Conservation (phyloP, 2,797 vertebrate genomes). For the Coreius guichenoti region DNA sequence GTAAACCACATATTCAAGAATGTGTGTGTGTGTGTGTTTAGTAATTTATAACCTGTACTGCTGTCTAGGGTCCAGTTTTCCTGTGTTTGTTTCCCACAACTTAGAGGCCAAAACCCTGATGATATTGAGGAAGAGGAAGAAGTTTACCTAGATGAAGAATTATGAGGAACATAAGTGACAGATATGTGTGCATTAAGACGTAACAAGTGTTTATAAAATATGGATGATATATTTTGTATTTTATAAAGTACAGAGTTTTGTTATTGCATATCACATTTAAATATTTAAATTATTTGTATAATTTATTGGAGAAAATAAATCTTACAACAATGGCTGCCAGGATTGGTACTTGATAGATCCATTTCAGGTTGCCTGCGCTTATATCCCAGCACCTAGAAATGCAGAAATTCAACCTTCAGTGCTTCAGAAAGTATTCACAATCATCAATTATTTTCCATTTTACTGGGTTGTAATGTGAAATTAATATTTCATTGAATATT, state of each 20-base stretch:
- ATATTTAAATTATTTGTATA: not conserved
- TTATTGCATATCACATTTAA: not conserved
- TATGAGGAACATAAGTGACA: not conserved
- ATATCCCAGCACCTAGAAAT: constrained; percentile 84
- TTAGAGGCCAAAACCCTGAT: constrained; percentile 85
- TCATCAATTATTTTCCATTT: not conserved
- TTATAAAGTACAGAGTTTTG: not conserved
- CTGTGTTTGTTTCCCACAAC: constrained; percentile 87
- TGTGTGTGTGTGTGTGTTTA: not conserved
- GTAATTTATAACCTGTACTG: constrained; percentile 79
- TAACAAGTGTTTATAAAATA: not conserved
- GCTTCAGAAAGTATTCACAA: not conserved
- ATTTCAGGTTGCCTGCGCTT: constrained; percentile 85
- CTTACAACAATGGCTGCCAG: constrained; percentile 84
- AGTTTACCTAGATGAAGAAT: constrained; percentile 78
- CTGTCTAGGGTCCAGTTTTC: constrained; percentile 83
- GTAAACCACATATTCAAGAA: too few relatives aligned
- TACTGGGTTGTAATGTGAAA: not conserved
- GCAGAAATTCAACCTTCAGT: constrained; percentile 9
- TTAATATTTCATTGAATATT: not conserved
- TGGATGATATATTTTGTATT: not conserved
- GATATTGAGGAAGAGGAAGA: constrained; percentile 86
- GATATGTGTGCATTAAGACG: not conserved
- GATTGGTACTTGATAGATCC: constrained; percentile 89
- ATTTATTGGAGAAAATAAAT: constrained; percentile 6